Conservation (phyloP, 2,113 vertebrate species). For the Oriolus oriolus region DNA sequence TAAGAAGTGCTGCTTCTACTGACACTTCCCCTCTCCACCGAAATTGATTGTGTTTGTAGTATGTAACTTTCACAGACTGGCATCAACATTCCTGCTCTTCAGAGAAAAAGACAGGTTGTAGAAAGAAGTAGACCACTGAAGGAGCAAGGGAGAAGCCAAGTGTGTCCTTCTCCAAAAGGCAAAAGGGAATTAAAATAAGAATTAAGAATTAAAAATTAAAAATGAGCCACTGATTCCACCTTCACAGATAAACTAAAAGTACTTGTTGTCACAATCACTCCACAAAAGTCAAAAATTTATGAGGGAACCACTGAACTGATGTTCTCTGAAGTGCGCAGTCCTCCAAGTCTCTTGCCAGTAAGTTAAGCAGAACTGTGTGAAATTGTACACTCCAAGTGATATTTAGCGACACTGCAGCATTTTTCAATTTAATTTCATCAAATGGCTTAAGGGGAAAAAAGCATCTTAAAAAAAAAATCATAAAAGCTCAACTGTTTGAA, state of each 20-base stretch:
- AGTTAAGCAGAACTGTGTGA: background rate
- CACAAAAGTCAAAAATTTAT: background rate
- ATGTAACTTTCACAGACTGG: background rate
- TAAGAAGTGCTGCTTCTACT: background rate
- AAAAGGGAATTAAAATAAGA: background rate
- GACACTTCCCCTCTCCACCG: background rate
- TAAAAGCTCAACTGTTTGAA: background rate
- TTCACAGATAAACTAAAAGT: background rate
- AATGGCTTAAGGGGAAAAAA: background rate
- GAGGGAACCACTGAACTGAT: background rate
- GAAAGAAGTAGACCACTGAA: background rate
- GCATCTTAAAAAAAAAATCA: background rate
- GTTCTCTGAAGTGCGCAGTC: background rate
- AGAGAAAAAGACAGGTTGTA: background rate
- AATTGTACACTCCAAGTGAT: background rate
- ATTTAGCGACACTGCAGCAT: background rate
- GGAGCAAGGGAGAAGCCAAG: background rate
- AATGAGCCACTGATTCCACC: background rate
- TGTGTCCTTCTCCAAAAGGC: background rate
- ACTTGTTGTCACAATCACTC: background rate
- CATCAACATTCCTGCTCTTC: background rate
- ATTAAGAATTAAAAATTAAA: background rate
- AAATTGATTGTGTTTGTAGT: background rate
- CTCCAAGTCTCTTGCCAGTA: background rate
- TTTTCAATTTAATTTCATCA: background rate